Conservation (phyloP, 2,888 invertebrate species). For the Steinernema scapterisci region DNA sequence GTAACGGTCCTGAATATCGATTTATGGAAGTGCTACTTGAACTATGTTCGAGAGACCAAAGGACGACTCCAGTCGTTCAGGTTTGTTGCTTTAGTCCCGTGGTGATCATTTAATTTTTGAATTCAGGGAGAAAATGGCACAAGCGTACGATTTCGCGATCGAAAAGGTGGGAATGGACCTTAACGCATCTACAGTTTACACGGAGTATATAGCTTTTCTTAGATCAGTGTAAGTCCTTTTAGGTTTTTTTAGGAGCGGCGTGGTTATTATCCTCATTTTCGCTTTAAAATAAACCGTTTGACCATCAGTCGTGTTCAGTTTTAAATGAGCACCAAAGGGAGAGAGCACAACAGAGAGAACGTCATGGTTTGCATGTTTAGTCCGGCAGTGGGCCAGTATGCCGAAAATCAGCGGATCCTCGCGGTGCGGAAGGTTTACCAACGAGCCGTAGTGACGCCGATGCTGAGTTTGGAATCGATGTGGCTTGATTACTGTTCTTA, state of each 20-base stretch:
- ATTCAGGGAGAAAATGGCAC: constrained; percentile 97
- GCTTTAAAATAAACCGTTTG: constrained; percentile 28
- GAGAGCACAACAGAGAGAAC: background rate
- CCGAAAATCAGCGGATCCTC: constrained; percentile 98
- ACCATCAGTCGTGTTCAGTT: background rate
- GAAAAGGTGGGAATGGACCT: constrained; percentile 99
- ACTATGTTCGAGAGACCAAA: constrained; percentile 97
- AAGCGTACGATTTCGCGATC: constrained; percentile 97
- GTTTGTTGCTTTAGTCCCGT: background rate
- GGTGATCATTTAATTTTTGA: background rate
- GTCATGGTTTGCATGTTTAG: constrained; percentile 61
- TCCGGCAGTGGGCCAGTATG: constrained; percentile 96
- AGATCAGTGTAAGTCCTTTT: constrained; percentile 70
- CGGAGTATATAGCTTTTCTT: constrained; percentile 93
- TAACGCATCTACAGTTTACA: constrained; percentile 94
- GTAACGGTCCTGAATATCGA: constrained; percentile 99
- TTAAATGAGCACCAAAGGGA: background rate
- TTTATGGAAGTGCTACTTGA: constrained; percentile 94
- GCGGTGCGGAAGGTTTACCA: constrained; percentile 97
- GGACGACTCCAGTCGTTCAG: constrained; percentile 83
- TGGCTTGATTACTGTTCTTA: constrained; percentile 94
- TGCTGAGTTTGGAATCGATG: constrained; percentile 92
- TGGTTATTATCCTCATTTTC: background rate
- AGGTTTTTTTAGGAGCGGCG: background rate
- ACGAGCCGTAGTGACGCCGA: constrained; percentile 91